These are phyloP conservation scores for Ophthalmolycus amberensis DNA, from an alignment of 2,113 vertebrate species.

Conservation along the genomic window DNA sequence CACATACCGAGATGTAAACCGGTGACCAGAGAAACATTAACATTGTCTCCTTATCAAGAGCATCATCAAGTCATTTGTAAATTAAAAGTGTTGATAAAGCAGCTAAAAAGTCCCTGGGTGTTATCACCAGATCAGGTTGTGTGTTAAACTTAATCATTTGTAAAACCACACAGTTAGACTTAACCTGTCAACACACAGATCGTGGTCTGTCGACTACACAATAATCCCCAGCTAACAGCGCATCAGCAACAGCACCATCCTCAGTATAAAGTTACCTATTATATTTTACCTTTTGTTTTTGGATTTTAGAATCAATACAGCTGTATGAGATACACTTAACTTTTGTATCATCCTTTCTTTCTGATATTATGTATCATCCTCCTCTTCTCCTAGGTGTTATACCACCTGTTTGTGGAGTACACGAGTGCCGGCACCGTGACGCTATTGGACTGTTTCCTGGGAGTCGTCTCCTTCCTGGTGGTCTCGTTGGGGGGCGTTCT, in stretches of 20 bases:
- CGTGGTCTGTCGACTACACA: no score
- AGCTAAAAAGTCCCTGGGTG: neutral
- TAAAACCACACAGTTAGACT: neutral
- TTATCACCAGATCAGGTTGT: neutral
- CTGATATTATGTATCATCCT: neutral
- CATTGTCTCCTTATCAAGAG: neutral
- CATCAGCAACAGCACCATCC: no score
- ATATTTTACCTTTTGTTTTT: neutral
- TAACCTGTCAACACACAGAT: no score
- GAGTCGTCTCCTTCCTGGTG: constrained; percentile 94
- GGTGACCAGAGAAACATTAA: neutral
- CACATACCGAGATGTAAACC: neutral
- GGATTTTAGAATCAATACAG: neutral
- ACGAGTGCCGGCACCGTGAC: constrained; percentile 80
- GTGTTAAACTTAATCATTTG: neutral
- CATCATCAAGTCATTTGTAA: neutral
- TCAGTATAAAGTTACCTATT: neutral
- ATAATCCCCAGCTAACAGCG: no score
- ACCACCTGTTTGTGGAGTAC: constrained; percentile 97
- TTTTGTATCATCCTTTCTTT: neutral
- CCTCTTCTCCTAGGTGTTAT: constrained; percentile 88
- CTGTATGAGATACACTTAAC: neutral
- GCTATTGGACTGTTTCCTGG: constrained; percentile 87
- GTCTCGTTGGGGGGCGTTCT: constrained; percentile 92
- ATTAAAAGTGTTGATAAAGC: neutral